Evolutionary conservation across 2,888 invertebrate genomes (phyloP), one percentile per base, ranked within the genome.

Genomic region (Archips xylosteana): DNA sequence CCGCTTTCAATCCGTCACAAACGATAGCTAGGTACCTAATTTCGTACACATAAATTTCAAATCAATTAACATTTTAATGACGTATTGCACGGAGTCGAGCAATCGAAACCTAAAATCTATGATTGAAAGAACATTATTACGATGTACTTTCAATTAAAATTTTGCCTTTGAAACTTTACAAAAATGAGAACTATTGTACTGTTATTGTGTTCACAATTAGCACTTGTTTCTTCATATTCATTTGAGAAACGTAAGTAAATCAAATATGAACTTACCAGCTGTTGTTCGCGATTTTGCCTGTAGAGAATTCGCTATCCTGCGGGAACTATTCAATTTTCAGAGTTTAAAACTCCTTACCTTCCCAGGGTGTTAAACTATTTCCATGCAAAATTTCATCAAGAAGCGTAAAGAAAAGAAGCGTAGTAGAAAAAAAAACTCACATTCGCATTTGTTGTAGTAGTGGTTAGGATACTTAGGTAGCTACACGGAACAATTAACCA

Each of bases 171-270:
- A 39, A 60, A 36, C 36, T 60, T 34, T 39, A 60, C n/a, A n/a
- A 60, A 59, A 60, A 60, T 60, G 60, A 36, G 13, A 60, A 36
- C n/a, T 6, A 60, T 34, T 60, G 60, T 39, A 6, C n/a, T 60
- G 60, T 8, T 60, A 2, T n/a, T 60, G 8, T 34, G 60, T 39
- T 60, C 23, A 54, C 54, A 54, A n/a, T 60, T 39, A 9, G 36
- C 39, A 6, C 10, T 36, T 15, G 81, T 81, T 5, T 39, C 78
- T 36, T 76, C 77, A 75, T 76, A 75, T 3, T 66, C 4, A 10
- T 79, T 79, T 80, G 72, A 84, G 62, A 78, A 85, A 78, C 81
- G 89, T 89, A 83, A 87, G 89, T 57, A 45, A 12, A 10, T 12
- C 12, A 45, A 45, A 10, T 45, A 45, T 3, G 10, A 12, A 45